These are phyloP conservation scores for Temnothorax ravouxi DNA, from an alignment of 2,888 invertebrate species.

Conservation along the genomic window DNA sequence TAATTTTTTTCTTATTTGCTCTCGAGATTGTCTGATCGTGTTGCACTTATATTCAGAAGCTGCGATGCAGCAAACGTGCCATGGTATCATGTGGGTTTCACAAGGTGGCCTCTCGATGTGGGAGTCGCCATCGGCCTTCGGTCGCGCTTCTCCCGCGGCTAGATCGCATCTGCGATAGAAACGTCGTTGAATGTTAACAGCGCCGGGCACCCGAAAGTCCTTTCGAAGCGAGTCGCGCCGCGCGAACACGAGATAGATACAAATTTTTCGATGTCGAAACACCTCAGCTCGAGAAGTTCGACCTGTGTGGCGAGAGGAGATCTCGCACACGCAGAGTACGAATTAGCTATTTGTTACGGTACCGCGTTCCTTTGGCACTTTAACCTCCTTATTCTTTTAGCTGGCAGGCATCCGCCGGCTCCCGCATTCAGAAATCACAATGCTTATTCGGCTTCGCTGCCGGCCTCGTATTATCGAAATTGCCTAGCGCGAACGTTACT, in stretches of 20 bases:
- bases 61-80: not conserved
- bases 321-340: conserved; percentile 75
- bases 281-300: conserved; percentile 62
- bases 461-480: conserved; percentile 74
- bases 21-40: conserved; percentile 18
- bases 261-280: conserved; percentile 72
- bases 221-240: conserved; percentile 30
- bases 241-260: conserved; percentile 34
- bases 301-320: conserved; percentile 74
- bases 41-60: conserved; percentile 26
- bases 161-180: conserved; percentile 38
- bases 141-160: conserved; percentile 9
- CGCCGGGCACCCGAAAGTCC: conserved; percentile 34
- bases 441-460: conserved; percentile 61
- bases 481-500: conserved; percentile 66
- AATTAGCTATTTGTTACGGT: conserved; percentile 80
- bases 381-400: conserved; percentile 73
- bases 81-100: not conserved
- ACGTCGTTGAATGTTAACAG: conserved; percentile 37
- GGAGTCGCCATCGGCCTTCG: conserved; percentile 20
- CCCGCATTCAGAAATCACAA: conserved; percentile 76
- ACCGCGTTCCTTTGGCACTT: conserved; percentile 74
- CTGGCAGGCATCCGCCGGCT: conserved; percentile 69
- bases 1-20: conserved; percentile 3
- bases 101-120: conserved; percentile 21